phyloP scores from a whole-genome alignment of 2,888 invertebrate species.

The Chaetoderma sp. region DNA sequence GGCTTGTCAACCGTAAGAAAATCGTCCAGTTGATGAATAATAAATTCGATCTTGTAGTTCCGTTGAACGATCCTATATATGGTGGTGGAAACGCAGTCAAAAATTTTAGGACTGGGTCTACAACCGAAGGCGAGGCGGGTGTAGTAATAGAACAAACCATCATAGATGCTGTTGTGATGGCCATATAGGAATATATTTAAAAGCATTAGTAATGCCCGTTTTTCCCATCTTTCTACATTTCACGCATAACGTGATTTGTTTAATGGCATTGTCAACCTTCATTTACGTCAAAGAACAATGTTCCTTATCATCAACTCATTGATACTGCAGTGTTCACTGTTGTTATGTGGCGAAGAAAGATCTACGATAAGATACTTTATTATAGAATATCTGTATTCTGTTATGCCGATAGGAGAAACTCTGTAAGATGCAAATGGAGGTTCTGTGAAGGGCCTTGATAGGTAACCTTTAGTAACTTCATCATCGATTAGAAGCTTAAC shows the following conservation, averaged over 20 bases:
- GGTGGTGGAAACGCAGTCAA: constrained; percentile 26
- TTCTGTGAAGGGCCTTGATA: too few relatives aligned
- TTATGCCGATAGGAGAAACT: background rate
- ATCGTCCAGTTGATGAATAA: constrained; percentile 33
- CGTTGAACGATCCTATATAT: constrained; percentile 31
- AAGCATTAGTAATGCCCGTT: too few relatives aligned
- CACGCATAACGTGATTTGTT: background rate
- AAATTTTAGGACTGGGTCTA: constrained; percentile 31
- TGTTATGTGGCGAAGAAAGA: constrained; percentile 8
- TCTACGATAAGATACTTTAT: constrained; percentile 1
- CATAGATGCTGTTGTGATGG: constrained; percentile 27
- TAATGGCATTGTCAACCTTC: background rate
- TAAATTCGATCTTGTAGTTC: constrained; percentile 23
- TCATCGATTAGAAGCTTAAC: too few relatives aligned
- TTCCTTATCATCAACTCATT: constrained; percentile 9
- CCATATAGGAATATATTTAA: background rate
- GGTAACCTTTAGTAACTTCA: too few relatives aligned
- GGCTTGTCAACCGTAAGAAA: constrained; percentile 28
- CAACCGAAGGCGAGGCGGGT: constrained; percentile 31
- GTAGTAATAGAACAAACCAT: constrained; percentile 30
- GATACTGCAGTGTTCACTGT: background rate
- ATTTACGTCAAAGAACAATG: background rate
- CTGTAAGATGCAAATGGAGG: too few relatives aligned
- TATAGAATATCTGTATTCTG: background rate
- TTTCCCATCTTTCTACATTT: background rate